These are phyloP conservation scores for Trichonephila clavipes DNA, from an alignment of 1,140 invertebrate species.

Conservation along the genomic window DNA sequence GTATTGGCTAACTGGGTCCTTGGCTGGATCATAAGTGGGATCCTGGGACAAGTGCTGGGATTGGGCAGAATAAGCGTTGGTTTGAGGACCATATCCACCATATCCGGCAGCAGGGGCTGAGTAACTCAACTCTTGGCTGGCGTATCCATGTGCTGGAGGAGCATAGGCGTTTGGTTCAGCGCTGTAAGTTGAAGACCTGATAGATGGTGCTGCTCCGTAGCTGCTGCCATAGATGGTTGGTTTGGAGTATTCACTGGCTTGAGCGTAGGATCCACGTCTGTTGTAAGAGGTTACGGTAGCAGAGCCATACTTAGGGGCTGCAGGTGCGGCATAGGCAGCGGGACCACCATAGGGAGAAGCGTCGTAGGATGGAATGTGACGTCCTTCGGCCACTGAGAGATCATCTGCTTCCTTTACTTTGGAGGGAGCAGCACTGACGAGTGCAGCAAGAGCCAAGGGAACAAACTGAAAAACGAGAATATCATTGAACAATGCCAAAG, in stretches of 20 bases:
- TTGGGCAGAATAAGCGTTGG: slow-evolving; percentile 51
- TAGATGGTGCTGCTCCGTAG: background rate
- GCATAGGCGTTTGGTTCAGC: background rate
- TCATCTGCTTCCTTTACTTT: background rate
- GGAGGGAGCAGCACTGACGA: slow-evolving; percentile 25
- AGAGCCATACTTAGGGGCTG: slow-evolving; percentile 4
- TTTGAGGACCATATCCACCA: slow-evolving; percentile 56
- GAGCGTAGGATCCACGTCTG: slow-evolving; percentile 57
- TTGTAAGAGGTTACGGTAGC: slow-evolving; percentile 66
- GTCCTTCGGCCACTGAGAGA: slow-evolving; percentile 10
- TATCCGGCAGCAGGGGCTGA: background rate
- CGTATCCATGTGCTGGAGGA: background rate
- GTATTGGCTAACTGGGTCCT: slow-evolving; percentile 71
- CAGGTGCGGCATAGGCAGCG: slow-evolving; percentile 17
- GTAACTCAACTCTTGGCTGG: background rate
- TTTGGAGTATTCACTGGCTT: slow-evolving; percentile 42
- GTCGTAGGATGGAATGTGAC: slow-evolving; percentile 23
- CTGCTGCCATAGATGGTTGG: slow-evolving; percentile 65
- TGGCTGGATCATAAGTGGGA: slow-evolving; percentile 64
- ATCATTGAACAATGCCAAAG: background rate
- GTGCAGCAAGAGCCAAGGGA: background rate
- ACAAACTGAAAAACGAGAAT: slow-evolving; percentile 23
- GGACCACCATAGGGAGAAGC: background rate
- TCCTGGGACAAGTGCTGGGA: slow-evolving; percentile 62
- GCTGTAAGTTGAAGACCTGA: slow-evolving; percentile 13